These are phyloP conservation scores for Plebejus argus DNA, from an alignment of 2,888 invertebrate species.

Conservation along the genomic window DNA sequence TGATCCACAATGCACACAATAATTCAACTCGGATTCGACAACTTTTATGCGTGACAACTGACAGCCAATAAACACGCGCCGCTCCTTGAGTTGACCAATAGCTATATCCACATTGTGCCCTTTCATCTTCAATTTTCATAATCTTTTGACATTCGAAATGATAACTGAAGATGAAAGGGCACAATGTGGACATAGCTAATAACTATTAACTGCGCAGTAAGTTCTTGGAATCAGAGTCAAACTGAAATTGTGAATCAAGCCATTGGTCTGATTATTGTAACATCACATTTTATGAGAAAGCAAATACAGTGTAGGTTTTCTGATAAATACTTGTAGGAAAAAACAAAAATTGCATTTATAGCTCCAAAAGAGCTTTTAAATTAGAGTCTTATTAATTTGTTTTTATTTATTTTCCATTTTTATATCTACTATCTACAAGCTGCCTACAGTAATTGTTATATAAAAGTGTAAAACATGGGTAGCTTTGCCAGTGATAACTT, in stretches of 20 bases:
- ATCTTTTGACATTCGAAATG: too few species aligned
- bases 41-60: too few species aligned
- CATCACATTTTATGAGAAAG: background rate
- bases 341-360: background rate
- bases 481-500: background rate
- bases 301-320: background rate
- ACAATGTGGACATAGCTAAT: too few species aligned
- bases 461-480: background rate
- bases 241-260: background rate
- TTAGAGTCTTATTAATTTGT: background rate
- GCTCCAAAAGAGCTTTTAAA: background rate
- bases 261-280: background rate
- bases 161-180: too few species aligned
- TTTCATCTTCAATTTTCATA: too few species aligned
- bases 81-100: too few species aligned
- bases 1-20: background rate
- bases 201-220: too few species aligned
- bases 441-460: slow-evolving; percentile 4
- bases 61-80: too few species aligned
- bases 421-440: background rate
- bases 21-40: too few species aligned
- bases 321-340: background rate
- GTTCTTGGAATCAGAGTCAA: too few species aligned
- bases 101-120: too few species aligned
- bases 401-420: background rate